These are phyloP conservation scores for Habropoda laboriosa DNA, from an alignment of 1,140 invertebrate species.

Conservation along the genomic window DNA sequence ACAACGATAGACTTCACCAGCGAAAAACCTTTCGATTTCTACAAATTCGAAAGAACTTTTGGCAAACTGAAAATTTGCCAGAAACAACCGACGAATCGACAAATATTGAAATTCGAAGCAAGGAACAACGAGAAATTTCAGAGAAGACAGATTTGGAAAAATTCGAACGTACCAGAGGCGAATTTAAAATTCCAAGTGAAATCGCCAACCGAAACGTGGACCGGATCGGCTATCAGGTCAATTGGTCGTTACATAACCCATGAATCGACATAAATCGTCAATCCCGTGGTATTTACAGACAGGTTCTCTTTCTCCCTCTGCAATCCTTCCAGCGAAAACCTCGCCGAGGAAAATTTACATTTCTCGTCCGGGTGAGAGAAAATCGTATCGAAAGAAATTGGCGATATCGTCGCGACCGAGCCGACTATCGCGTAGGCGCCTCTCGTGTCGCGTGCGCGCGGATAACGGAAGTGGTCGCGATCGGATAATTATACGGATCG, in stretches of 20 bases:
- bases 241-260: neutral
- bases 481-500: slow-evolving; percentile 52
- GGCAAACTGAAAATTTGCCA: no score
- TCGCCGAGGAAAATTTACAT: neutral
- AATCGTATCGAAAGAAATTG: neutral
- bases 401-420: neutral
- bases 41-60: no score
- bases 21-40: no score
- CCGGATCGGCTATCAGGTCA: neutral
- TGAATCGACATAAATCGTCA: neutral
- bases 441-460: slow-evolving; percentile 55
- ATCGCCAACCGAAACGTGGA: neutral
- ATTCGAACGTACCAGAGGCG: no score
- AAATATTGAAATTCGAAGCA: no score
- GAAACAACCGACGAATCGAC: neutral
- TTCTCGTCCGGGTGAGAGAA: neutral
- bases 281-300: neutral
- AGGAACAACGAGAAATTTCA: neutral
- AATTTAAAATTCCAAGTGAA: neutral
- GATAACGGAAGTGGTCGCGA: slow-evolving; percentile 61
- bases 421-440: slow-evolving; percentile 36
- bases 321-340: neutral
- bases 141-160: no score
- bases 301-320: neutral
- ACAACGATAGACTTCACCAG: no score